These are phyloP conservation scores for Porites lutea DNA, from an alignment of 64 coral and sea anemone genomes.

Conservation along the genomic window DNA sequence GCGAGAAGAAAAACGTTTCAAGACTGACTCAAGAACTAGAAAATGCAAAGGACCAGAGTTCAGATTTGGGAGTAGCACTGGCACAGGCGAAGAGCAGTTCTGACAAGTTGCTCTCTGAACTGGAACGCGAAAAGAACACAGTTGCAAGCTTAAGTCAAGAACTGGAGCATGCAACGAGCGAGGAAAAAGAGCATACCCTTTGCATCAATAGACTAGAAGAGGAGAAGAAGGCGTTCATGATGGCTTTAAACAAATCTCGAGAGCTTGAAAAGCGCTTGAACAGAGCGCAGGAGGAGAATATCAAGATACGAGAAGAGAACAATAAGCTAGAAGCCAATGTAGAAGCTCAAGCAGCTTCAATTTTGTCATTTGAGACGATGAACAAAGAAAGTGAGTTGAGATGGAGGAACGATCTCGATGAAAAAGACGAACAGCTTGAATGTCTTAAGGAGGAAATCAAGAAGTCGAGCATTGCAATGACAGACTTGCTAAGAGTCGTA, in stretches of 20 bases:
- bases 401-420: slow-evolving; percentile 19
- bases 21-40: slow-evolving; percentile 6
- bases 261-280: slow-evolving; percentile 42
- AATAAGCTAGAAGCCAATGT: slow-evolving; percentile 2
- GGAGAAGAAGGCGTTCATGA: slow-evolving; percentile 34
- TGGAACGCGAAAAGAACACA: neutral
- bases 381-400: slow-evolving; percentile 5
- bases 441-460: slow-evolving; percentile 33
- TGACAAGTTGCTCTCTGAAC: slow-evolving; percentile 16
- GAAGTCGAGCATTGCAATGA: slow-evolving; percentile 8
- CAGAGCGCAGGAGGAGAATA: slow-evolving; percentile 12
- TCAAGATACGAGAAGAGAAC: neutral
- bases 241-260: slow-evolving; percentile 10
- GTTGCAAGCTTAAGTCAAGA: slow-evolving; percentile 12
- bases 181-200: neutral
- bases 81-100: slow-evolving; percentile 31
- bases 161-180: slow-evolving; percentile 1
- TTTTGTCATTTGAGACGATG: neutral
- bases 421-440: slow-evolving; percentile 11
- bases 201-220: slow-evolving; percentile 12
- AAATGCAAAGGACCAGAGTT: neutral
- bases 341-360: slow-evolving; percentile 3
- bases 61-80: neutral
- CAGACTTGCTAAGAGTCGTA: slow-evolving; percentile 28
- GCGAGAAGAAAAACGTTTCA: slow-evolving; percentile 16